Base-by-base conservation (phyloP, 2,888 invertebrate species). In the Eremobia ochroleuca region DNA sequence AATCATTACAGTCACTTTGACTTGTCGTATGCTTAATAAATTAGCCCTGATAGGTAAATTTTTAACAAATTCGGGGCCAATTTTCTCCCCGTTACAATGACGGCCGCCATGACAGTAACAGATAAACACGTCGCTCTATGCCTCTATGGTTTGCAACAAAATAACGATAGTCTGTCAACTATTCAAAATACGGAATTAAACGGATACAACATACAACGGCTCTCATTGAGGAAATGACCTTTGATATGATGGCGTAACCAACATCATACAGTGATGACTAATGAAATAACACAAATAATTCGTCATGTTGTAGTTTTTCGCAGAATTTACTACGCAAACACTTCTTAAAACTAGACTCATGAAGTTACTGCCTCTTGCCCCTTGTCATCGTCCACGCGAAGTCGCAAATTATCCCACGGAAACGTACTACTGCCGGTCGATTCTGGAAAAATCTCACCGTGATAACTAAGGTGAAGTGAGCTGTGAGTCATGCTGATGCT, bases 211-310 rank as follows among this genome's bases (percentile, higher is more conserved):
- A 18, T 43, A 78, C 73, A 83, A 83, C 70, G 58, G 31, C 58
- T 62, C 74, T 70, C 76, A 72, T 83, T 83, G 59, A 79, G 18
- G 9, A 8, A 55, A 55, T 72, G 82, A 76, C 80, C 82, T 83
- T 83, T 72, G 71, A 0, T 37, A 40, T 34, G 28, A 3, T 85
- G 86, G 85, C 82, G 85, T 68, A 75, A 82, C 37, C 64, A 21
- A 11, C 75, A 67, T 64, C 43, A 21, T 64, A 31, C 15, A 71
- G 15, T 34, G 68, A 72, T 82, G 82, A 85, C 85, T 85, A 85
- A 81, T 40, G 58, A 84, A 73, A 70, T 79, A 84, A 74, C 69
- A n/a, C 25, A 70, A 67, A 67, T 64, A 37, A 46, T 81, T 82
- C 75, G 75, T 82, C 82, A 82, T 40, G 79, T 69, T 69, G 40